Conservation (phyloP, 1,140 invertebrate species). For the Portunus trituberculatus region DNA sequence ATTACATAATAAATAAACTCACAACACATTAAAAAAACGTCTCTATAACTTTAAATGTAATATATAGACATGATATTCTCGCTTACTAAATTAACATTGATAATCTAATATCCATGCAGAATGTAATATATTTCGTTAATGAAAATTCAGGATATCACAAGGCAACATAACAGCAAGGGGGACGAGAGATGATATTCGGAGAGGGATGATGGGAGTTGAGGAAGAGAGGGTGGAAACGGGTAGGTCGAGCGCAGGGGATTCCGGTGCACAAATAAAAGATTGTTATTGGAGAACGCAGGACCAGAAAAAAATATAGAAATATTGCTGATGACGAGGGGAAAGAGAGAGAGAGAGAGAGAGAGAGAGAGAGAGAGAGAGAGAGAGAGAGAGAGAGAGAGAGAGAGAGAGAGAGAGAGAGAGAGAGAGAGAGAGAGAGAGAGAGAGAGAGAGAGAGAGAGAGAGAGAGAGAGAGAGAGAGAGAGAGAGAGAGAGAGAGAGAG, state of each 20-base stretch:
- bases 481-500: background rate
- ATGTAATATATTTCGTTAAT: no score
- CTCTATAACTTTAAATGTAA: no score
- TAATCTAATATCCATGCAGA: no score
- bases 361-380: conserved; percentile 40
- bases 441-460: conserved; percentile 59
- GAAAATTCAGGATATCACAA: background rate
- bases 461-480: background rate
- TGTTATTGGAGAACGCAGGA: background rate
- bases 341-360: conserved; percentile 48
- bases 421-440: background rate
- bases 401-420: background rate
- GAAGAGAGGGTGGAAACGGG: background rate
- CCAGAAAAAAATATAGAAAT: background rate
- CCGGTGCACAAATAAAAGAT: background rate
- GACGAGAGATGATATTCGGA: background rate
- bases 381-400: conserved; percentile 9
- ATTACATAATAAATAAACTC: no score
- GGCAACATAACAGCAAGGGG: background rate
- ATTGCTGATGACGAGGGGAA: background rate
- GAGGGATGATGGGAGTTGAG: background rate
- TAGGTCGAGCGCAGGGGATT: background rate
- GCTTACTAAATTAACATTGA: no score
- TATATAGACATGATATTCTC: no score
- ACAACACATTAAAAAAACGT: no score